Evolutionary conservation across 2,113 vertebrate genomes (phyloP), one percentile per base, ranked within the genome.

Genomic region (Strix aluco): DNA sequence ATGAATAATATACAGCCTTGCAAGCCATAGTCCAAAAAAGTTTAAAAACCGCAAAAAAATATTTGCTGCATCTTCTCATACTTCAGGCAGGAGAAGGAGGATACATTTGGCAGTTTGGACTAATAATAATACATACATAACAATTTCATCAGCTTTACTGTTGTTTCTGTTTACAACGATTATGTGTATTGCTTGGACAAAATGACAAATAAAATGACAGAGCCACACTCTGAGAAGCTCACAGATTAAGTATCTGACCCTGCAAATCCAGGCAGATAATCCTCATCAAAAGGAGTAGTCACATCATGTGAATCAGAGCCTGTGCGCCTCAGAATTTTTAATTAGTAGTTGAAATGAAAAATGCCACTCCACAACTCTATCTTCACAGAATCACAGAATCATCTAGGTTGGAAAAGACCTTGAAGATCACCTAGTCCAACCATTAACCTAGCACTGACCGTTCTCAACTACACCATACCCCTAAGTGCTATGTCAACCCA

Each of bases 201-300:
- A 93, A 90, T 15, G 9, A 66, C n/a, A 81, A 71, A 80, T 44
- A 62, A 81, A 88, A 90, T 14, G 12, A 66, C 19, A 81, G 38
- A 69, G 15, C 36, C 34, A 40, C 17, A 25, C 34, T 55, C 38
- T 23, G 36, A 74, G 47, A 81, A 92, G 13, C 26, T 72, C 81
- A 87, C 38, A 83, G 69, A 65, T 82, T 77, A 67, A 78, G 40
- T 62, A 81, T 71, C 57, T 79, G 65, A 72, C 70, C 74, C 73
- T 65, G 47, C 12, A 96, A 92, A 85, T 81, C 40, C 91, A 75
- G 22, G 15, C 30, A 83, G 69, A 94, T 92, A 93, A 97, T 79
- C 80, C 57, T 75, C 40, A 88, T 1, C 7, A 42, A 88, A 86
- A 77, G 9, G 32, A 71, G 30, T 11, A 91, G 47, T 69, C 86